These are phyloP conservation scores for Paratrypauchen microcephalus DNA, from an alignment of 2,797 vertebrate species.

Conservation along the genomic window DNA sequence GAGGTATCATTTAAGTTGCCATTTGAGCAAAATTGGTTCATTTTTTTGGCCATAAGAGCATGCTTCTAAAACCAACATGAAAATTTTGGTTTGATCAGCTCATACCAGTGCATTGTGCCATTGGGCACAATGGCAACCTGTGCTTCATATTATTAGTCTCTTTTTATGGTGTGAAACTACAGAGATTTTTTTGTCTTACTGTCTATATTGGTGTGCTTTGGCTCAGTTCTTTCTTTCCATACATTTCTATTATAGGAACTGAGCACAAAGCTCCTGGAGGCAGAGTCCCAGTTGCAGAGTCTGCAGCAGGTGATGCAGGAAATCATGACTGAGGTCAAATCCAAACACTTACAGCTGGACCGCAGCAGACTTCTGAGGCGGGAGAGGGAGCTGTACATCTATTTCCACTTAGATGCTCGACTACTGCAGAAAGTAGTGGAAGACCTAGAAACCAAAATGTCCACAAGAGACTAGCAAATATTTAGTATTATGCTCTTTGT, in stretches of 20 bases:
- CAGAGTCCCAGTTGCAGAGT: conserved; percentile 78
- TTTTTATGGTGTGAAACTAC: not conserved
- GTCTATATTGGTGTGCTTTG: not conserved
- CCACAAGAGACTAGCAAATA: conserved; percentile 34
- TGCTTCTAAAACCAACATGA: not conserved
- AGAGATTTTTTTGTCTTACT: not conserved
- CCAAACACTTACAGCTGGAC: conserved; percentile 82
- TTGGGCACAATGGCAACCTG: not conserved
- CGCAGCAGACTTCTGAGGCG: conserved; percentile 75
- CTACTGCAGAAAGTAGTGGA: conserved; percentile 82
- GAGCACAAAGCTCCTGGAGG: conserved; percentile 73
- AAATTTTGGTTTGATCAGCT: not conserved
- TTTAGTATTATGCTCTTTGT: not conserved
- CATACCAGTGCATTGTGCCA: not conserved
- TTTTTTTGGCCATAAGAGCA: not conserved
- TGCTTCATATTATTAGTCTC: not conserved
- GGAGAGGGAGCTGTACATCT: conserved; percentile 87
- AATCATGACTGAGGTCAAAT: conserved; percentile 82
- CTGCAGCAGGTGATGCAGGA: conserved; percentile 81
- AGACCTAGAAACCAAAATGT: conserved; percentile 79
- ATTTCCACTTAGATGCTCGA: conserved; percentile 84
- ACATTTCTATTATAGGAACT: conserved; percentile 77
- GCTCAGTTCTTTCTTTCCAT: conserved; percentile 2
- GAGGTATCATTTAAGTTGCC: too few species aligned
- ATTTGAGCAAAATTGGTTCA: too few species aligned